Conservation (phyloP, 2,797 vertebrate genomes). For the Linurgus olivaceus region DNA sequence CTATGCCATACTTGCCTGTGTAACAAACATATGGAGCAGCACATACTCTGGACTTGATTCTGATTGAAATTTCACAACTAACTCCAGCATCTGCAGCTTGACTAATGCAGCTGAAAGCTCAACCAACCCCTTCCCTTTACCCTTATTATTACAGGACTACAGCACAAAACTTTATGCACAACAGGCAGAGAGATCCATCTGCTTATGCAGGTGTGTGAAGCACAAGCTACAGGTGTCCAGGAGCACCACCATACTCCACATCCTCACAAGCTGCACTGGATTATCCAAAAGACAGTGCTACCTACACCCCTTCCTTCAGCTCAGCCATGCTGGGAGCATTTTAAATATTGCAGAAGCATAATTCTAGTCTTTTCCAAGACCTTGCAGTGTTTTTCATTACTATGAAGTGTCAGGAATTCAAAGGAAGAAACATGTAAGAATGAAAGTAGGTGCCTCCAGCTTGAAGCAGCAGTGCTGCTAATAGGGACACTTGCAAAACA, state of each 20-base stretch:
- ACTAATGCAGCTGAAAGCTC: neutral
- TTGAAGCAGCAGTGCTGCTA: neutral
- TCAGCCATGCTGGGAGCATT: neutral
- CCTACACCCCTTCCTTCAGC: neutral
- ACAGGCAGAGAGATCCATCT: neutral
- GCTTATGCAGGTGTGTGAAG: neutral
- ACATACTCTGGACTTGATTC: neutral
- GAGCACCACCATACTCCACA: neutral
- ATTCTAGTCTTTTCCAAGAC: neutral
- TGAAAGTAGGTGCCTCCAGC: neutral
- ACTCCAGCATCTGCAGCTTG: neutral
- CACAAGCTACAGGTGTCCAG: neutral
- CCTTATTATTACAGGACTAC: neutral
- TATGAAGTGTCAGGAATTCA: constrained; percentile 10
- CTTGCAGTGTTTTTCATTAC: neutral
- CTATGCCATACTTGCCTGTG: neutral
- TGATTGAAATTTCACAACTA: neutral
- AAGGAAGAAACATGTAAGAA: neutral
- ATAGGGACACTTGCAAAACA: constrained; percentile 61
- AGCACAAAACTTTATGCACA: neutral
- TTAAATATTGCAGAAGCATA: neutral
- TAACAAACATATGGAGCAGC: neutral
- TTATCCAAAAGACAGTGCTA: neutral
- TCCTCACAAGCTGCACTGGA: neutral
- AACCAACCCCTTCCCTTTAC: neutral